phyloP scores from a whole-genome alignment of 2,113 vertebrate species.

The Stegastes partitus region DNA sequence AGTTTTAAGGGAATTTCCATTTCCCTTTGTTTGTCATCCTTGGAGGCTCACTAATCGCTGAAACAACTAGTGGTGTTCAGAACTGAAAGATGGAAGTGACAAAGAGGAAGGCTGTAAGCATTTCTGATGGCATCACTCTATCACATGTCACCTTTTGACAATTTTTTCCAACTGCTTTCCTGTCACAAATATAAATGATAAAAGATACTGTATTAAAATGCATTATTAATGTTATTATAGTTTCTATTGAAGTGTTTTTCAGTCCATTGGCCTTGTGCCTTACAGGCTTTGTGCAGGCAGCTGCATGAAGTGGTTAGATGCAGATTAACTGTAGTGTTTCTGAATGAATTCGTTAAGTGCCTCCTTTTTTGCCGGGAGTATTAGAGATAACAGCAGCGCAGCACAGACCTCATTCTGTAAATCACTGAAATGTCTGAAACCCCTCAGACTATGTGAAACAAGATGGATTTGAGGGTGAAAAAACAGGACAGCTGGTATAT shows the following conservation, averaged over 20 bases:
- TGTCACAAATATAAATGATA: no score
- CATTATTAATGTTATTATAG: background rate
- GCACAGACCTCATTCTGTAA: slow-evolving; percentile 35
- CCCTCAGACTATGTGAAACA: background rate
- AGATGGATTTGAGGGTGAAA: slow-evolving; percentile 10
- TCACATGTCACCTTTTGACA: background rate
- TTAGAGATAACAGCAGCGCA: slow-evolving; percentile 26
- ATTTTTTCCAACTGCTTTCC: background rate
- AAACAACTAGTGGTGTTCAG: background rate
- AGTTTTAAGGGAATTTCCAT: no score
- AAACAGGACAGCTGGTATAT: background rate
- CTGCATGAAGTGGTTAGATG: slow-evolving; percentile 14
- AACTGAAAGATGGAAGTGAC: slow-evolving; percentile 20
- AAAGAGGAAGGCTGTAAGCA: slow-evolving; percentile 4
- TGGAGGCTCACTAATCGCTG: no score
- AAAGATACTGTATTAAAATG: no score
- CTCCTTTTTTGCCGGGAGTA: slow-evolving; percentile 24
- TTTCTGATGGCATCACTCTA: background rate
- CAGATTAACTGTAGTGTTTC: background rate
- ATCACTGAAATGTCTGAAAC: slow-evolving; percentile 9
- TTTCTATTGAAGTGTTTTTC: background rate
- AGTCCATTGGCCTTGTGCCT: slow-evolving; percentile 4
- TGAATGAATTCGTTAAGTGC: slow-evolving; percentile 37
- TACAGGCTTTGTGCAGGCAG: slow-evolving; percentile 24
- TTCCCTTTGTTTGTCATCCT: no score